Evolutionary conservation across 2,113 vertebrate genomes (phyloP), one percentile per base, ranked within the genome.

Genomic region (Xenopus borealis): DNA sequence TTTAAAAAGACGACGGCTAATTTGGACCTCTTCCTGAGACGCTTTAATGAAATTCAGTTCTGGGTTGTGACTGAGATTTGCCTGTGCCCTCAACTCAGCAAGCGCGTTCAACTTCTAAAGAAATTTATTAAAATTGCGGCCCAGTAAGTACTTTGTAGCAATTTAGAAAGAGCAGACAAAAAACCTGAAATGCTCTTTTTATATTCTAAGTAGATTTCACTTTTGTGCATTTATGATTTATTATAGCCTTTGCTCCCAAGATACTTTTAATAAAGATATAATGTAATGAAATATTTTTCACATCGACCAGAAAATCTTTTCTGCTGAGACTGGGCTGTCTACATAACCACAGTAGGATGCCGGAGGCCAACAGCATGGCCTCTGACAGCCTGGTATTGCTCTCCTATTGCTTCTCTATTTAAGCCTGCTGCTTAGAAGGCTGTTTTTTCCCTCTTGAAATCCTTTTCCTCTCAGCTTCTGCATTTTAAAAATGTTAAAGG

Each of bases 81-180:
- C 86, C 90, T 99, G 83, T 99, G 97, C 81, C 82, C 93, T 80
- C 94, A 96, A 81, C 94, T 98, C 83, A 95, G 93, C 89, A 99
- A 99, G 79, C 91, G 97, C 44, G 97, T 99, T 81, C 97, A 99
- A 81, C 94, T 99, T 45, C 89, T 99, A 82, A 98, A 98, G 90
- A 98, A 99, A 88, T 99, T 97, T 80, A 97, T 98, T 88, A 99
- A 99, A 91, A 95, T 98, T 63, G 96, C 97, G 55, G 94, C 96
- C 55, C 97, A 99, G 97, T 99, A 88, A 96, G 96, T 91, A 82
- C 65, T 57, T 17, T 62, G 53, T 75, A 33, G 65, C 58, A 53
- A 55, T 75, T 75, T 75, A 16, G 30, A 66, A 72, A 65, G 62
- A 13, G 72, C 20, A 66, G 16, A 23, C 30, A n/a, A 11, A 19